phyloP scores from a whole-genome alignment of 2,888 invertebrate genomes.

The Steinernema scapterisci region DNA sequence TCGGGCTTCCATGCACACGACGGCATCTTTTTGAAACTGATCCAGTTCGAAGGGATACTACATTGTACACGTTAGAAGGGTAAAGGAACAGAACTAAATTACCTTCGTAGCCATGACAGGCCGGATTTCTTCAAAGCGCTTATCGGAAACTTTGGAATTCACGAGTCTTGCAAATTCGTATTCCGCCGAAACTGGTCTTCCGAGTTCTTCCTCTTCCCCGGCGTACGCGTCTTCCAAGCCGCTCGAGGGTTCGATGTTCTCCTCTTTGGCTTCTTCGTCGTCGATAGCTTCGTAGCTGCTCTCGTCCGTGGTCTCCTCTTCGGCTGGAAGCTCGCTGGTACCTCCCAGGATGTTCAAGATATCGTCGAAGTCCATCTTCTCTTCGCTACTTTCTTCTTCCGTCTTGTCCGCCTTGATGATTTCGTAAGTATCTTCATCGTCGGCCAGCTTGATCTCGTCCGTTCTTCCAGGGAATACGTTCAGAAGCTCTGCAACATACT shows the following conservation, averaged over 20 bases:
- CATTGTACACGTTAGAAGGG: neutral
- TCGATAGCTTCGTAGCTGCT: neutral
- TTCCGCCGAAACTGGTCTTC: neutral
- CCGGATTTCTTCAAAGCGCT: conserved; percentile 35
- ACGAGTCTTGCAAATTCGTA: conserved; percentile 6
- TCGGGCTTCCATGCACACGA: conserved; percentile 87
- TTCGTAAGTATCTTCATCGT: neutral
- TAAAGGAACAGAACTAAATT: no score
- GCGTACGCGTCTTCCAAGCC: conserved; percentile 18
- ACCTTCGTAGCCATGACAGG: conserved; percentile 42
- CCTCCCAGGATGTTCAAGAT: neutral
- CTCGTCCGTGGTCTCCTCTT: neutral
- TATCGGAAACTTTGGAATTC: neutral
- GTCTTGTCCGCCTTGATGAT: neutral
- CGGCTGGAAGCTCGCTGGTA: neutral
- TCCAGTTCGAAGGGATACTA: conserved; percentile 84
- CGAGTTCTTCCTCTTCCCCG: neutral
- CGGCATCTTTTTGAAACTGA: conserved; percentile 94
- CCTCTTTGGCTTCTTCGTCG: neutral
- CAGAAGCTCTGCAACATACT: neutral
- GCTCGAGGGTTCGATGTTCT: neutral
- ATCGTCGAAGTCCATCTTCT: neutral
- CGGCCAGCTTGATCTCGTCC: neutral
- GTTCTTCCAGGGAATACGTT: neutral
- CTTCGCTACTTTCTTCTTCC: neutral